Evolutionary conservation across 2,113 vertebrate genomes (phyloP).

Genomic region (Tetrax tetrax): DNA sequence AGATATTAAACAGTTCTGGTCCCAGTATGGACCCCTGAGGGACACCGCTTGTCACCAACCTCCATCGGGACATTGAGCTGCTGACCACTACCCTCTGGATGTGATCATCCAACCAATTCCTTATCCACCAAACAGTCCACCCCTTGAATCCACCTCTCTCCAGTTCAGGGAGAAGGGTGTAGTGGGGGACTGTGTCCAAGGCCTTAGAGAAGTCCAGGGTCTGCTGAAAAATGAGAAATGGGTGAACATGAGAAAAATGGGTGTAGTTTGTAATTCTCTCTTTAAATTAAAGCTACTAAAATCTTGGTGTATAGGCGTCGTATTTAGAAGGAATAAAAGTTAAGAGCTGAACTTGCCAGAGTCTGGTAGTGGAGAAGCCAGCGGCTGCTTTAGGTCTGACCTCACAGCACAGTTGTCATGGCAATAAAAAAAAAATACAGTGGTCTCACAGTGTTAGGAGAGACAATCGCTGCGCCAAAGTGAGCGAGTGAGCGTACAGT

Average conservation of each 20-base stretch:
- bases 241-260: neutral
- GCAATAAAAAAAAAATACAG: neutral
- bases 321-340: neutral
- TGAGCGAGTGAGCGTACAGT: rapidly evolving
- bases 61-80: too few species aligned
- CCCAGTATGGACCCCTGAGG: too few species aligned
- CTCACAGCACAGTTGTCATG: neutral
- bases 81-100: too few species aligned
- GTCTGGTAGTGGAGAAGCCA: neutral
- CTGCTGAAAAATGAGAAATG: too few species aligned
- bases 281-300: neutral
- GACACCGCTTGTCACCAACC: too few species aligned
- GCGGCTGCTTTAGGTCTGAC: neutral
- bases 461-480: neutral
- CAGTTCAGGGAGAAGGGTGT: too few species aligned
- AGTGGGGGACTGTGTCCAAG: too few species aligned
- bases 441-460: rapidly evolving
- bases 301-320: neutral
- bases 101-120: too few species aligned
- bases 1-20: too few species aligned
- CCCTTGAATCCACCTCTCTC: too few species aligned
- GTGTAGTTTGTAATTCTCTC: neutral
- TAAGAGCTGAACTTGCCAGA: neutral
- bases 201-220: too few species aligned
- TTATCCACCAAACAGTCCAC: too few species aligned